Evolutionary conservation across 2,888 invertebrate genomes (phyloP).

Genomic region (Macaria liturata): DNA sequence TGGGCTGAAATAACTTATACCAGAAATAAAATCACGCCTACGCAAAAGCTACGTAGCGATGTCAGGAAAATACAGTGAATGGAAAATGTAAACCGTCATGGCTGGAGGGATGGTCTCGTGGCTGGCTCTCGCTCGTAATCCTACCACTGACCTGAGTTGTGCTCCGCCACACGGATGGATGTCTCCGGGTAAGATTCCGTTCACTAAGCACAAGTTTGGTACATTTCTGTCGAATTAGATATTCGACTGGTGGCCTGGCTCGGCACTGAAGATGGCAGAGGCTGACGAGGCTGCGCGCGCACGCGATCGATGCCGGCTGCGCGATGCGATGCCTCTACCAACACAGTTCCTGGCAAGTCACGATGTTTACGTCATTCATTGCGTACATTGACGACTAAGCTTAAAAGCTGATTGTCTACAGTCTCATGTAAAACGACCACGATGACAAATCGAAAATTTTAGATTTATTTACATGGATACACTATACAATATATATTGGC

Average conservation of each 20-base stretch:
- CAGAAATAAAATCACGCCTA: constrained; percentile 31
- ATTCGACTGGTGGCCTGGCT: constrained; percentile 64
- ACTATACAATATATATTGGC: no score
- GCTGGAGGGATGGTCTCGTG: constrained; percentile 25
- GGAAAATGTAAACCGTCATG: constrained; percentile 38
- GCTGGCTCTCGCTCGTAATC: not conserved
- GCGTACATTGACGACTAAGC: constrained; percentile 74
- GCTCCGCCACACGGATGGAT: constrained; percentile 37
- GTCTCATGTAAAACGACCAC: not conserved
- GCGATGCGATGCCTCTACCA: constrained; percentile 63
- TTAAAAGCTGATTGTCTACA: constrained; percentile 34
- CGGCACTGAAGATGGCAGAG: constrained; percentile 53
- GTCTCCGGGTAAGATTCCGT: constrained; percentile 47
- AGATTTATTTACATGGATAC: no score
- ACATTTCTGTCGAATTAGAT: constrained; percentile 76
- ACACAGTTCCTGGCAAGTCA: constrained; percentile 61
- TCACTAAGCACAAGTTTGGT: constrained; percentile 73
- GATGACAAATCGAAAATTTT: no score
- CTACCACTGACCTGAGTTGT: constrained; percentile 53
- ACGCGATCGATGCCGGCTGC: constrained; percentile 77
- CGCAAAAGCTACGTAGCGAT: constrained; percentile 19
- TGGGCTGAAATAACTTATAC: not conserved
- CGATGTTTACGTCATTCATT: constrained; percentile 78
- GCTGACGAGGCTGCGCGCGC: constrained; percentile 77
- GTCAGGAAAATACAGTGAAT: constrained; percentile 28